Evolutionary conservation across 2,888 invertebrate genomes (phyloP).

Genomic region (Epinotia demarniana): DNA sequence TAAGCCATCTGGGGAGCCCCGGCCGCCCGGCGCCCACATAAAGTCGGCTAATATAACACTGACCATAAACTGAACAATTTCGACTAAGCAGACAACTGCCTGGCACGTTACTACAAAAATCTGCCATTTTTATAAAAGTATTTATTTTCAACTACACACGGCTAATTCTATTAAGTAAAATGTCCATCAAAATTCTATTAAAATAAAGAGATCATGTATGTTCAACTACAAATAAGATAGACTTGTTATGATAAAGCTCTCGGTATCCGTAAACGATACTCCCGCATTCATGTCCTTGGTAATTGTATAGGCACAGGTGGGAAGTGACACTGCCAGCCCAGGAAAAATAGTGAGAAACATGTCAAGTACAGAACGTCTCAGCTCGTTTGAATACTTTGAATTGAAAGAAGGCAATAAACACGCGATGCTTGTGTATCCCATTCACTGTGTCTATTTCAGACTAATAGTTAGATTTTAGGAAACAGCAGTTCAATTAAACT

Average conservation of each 20-base stretch:
- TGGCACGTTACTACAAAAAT: slow-evolving; percentile 65
- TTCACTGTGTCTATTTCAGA: too few relatives aligned
- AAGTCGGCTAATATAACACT: slow-evolving; percentile 47
- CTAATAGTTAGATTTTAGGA: too few relatives aligned
- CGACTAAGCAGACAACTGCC: slow-evolving; percentile 61
- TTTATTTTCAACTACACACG: slow-evolving; percentile 71
- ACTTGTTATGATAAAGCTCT: slow-evolving; percentile 80
- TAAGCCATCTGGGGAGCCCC: slow-evolving; percentile 29
- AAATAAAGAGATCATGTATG: slow-evolving; percentile 82
- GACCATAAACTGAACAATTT: slow-evolving; percentile 67
- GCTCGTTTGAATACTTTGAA: too few relatives aligned
- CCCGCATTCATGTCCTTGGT: slow-evolving; percentile 52
- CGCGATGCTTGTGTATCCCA: too few relatives aligned
- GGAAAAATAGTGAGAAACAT: too few relatives aligned
- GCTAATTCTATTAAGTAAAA: slow-evolving; percentile 83
- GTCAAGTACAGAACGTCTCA: neutral
- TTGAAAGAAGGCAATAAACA: too few relatives aligned
- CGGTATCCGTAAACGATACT: slow-evolving; percentile 68
- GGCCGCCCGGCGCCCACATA: slow-evolving; percentile 46
- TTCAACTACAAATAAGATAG: slow-evolving; percentile 80
- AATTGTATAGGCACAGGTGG: neutral
- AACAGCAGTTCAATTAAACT: too few relatives aligned
- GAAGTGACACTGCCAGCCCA: neutral
- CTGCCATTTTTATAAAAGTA: slow-evolving; percentile 62
- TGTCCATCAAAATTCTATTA: slow-evolving; percentile 83